Evolutionary conservation across 2,113 vertebrate genomes (phyloP).

Genomic region (Martes martes): DNA sequence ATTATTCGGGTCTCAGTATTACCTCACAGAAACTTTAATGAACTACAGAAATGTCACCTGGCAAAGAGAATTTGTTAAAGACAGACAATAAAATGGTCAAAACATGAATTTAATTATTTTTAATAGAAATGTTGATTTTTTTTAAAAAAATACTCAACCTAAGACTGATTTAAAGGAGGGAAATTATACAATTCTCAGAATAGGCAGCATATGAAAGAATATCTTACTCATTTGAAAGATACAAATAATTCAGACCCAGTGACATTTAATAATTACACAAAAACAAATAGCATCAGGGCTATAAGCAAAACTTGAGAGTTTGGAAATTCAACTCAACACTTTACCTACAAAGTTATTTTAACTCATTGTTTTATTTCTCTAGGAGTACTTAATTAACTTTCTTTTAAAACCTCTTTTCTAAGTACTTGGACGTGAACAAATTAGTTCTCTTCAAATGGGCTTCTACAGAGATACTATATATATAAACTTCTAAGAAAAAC

Average conservation of each 20-base stretch:
- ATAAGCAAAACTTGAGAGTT: background rate
- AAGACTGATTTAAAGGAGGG: background rate
- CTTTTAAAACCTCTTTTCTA: background rate
- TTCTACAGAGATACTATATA: background rate
- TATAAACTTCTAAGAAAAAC: background rate
- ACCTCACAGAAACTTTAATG: background rate
- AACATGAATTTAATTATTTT: conserved; percentile 39
- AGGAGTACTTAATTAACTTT: background rate
- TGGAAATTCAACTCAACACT: background rate
- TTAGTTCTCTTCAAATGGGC: background rate
- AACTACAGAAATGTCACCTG: background rate
- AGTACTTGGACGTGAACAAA: background rate
- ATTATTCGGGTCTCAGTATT: background rate
- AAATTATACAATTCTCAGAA: background rate
- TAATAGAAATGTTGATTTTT: background rate
- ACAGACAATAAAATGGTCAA: background rate
- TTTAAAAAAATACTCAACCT: background rate
- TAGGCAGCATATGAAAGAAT: background rate
- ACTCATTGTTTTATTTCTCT: background rate
- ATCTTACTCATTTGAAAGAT: background rate
- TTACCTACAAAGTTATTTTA: background rate
- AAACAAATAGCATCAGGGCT: background rate
- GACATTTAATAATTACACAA: background rate
- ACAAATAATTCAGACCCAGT: background rate
- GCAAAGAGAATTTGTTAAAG: conserved; percentile 12